A percentile compares a stretch with the other conserved stretches of the same genome.
These are phyloP conservation scores for Cyprinodon tularosa DNA, from an alignment of 2,113 vertebrate species.

Conservation along the genomic window DNA sequence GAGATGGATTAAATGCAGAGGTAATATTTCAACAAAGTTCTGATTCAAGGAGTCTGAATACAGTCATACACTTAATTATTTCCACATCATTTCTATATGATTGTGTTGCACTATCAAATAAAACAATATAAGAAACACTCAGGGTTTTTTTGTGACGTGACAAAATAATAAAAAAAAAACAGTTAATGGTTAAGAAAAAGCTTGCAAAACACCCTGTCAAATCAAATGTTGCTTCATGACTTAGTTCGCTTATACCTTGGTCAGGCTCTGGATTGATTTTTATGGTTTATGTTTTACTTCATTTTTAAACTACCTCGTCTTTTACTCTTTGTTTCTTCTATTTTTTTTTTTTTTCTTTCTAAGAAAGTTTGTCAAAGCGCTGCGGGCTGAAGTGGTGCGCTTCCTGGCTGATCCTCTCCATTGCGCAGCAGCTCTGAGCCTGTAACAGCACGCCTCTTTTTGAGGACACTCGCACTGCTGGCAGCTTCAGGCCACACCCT, in stretches of 20 bases:
- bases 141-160: too few species aligned
- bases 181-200: too few species aligned
- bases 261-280: too few species aligned
- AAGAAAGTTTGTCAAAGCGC: not conserved
- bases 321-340: not conserved
- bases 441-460: slow-evolving; percentile 52
- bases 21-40: too few species aligned
- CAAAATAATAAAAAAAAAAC: too few species aligned
- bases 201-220: too few species aligned
- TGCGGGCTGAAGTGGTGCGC: not conserved
- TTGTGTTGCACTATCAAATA: too few species aligned
- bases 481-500: slow-evolving; percentile 44
- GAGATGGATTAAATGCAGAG: too few species aligned
- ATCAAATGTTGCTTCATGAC: not conserved
- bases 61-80: too few species aligned
- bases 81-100: too few species aligned
- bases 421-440: slow-evolving; percentile 8
- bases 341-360: slow-evolving; percentile 5
- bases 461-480: not conserved
- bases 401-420: not conserved
- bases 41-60: too few species aligned
- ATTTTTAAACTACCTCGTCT: slow-evolving; percentile 5
- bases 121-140: too few species aligned
- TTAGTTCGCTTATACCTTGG: not conserved
- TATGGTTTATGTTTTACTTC: not conserved